Conservation (phyloP, 2,113 vertebrate species). For the Nothocercus julius region DNA sequence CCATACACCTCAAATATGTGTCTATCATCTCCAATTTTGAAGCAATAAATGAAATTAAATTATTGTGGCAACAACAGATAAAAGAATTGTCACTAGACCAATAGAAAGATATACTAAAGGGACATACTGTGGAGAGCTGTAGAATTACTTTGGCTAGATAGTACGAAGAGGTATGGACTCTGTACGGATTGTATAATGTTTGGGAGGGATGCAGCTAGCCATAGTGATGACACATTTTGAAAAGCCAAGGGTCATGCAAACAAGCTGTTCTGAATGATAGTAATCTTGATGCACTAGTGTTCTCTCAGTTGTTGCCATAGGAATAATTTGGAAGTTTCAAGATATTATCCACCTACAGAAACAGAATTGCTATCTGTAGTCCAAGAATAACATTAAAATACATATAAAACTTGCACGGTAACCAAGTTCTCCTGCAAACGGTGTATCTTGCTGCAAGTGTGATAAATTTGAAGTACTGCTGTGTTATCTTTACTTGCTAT, state of each 20-base stretch:
- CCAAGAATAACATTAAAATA: constrained; percentile 22
- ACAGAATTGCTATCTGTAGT: not conserved
- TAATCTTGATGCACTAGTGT: not conserved
- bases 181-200: not conserved
- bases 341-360: constrained; percentile 18
- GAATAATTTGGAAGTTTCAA: constrained; percentile 25
- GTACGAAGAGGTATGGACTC: not conserved
- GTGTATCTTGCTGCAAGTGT: not conserved
- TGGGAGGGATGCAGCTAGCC: not conserved
- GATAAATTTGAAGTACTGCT: not conserved
- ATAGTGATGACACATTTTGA: not conserved
- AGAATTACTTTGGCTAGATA: not conserved
- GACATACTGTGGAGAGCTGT: not conserved
- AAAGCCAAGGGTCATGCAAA: constrained; percentile 14
- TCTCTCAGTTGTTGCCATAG: constrained; percentile 4
- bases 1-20: not conserved
- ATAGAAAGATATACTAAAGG: not conserved
- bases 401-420: not conserved
- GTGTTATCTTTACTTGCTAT: not conserved
- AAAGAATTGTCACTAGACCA: not conserved
- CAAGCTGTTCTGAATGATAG: not conserved
- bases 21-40: not conserved
- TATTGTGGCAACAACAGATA: not conserved
- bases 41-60: not conserved
- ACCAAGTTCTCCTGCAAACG: not conserved